Conservation (phyloP, 2,113 vertebrate genomes). For the Madoqua kirkii region DNA sequence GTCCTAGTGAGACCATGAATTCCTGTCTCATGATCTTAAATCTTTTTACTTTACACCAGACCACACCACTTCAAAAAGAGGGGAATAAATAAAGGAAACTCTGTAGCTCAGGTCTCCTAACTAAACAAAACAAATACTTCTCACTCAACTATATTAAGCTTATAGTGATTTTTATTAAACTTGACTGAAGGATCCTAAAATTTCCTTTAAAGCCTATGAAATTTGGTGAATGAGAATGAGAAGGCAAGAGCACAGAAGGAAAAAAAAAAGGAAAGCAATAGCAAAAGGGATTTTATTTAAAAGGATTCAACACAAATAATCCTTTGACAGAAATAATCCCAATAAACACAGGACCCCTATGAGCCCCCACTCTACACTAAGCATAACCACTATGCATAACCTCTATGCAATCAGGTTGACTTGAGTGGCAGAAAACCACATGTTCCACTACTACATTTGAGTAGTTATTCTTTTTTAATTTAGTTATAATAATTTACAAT, state of each 20-base stretch:
- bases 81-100: not conserved
- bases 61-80: not conserved
- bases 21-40: not conserved
- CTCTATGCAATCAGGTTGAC: not conserved
- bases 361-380: not conserved
- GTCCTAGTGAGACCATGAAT: not conserved
- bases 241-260: not conserved
- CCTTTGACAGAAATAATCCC: not conserved
- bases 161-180: no score
- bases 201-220: not conserved
- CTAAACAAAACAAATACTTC: not conserved
- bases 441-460: not conserved
- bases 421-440: constrained; percentile 19
- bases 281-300: not conserved
- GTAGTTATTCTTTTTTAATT: not conserved
- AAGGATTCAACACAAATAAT: not conserved
- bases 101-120: no score
- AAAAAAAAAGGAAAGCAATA: not conserved
- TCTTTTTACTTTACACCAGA: not conserved
- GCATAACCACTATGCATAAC: not conserved
- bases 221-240: not conserved
- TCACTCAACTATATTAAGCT: not conserved
- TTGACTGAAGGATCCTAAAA: constrained; percentile 1
- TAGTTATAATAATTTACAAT: not conserved
- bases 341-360: not conserved